Evolutionary conservation across 2,888 invertebrate species (phyloP).

Genomic region (Lottia gigantea): DNA sequence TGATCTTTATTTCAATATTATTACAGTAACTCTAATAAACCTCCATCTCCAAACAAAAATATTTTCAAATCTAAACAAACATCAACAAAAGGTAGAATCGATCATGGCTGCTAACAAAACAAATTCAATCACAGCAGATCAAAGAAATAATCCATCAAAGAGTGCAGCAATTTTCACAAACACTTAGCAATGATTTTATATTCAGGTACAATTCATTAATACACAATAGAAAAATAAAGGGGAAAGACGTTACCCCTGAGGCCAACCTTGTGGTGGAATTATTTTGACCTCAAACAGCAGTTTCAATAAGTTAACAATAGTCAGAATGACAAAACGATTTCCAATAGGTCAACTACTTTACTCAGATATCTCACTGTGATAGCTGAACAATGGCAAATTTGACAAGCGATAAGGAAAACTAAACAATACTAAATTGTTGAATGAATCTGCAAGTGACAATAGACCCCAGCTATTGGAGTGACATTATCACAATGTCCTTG

Average conservation of each 20-base stretch:
- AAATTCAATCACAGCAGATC: background rate
- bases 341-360: background rate
- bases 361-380: background rate
- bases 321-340: slow-evolving; percentile 7
- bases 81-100: too few relatives aligned
- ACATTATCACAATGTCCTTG: slow-evolving; percentile 2
- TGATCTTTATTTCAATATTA: too few relatives aligned
- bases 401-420: background rate
- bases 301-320: slow-evolving; percentile 8
- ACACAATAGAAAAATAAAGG: slow-evolving; percentile 17
- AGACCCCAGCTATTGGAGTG: background rate
- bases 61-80: too few relatives aligned
- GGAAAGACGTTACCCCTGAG: slow-evolving; percentile 10
- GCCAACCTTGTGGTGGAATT: slow-evolving; percentile 12
- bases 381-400: background rate
- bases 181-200: background rate
- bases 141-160: slow-evolving; percentile 3
- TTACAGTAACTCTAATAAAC: too few relatives aligned
- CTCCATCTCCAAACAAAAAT: too few relatives aligned
- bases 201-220: slow-evolving; percentile 8
- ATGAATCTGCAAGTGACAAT: background rate
- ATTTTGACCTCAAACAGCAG: slow-evolving; percentile 9
- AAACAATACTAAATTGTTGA: slow-evolving; percentile 1
- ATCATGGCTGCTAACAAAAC: slow-evolving; percentile 5
- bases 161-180: slow-evolving; percentile 4